Conservation (phyloP, 2,797 vertebrate genomes). For the Syngnathus acus region DNA sequence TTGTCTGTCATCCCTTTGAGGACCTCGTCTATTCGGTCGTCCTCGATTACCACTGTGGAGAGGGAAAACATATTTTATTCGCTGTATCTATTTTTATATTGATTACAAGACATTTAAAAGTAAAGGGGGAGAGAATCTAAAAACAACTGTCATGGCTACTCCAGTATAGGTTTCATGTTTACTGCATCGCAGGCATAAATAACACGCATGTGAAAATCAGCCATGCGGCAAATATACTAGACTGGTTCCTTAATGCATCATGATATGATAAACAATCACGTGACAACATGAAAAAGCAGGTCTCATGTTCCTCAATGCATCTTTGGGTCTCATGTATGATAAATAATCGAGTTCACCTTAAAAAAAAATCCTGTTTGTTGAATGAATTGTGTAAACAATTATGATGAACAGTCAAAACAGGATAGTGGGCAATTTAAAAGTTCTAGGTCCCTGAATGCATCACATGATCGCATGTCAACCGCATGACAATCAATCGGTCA, state of each 20-base stretch:
- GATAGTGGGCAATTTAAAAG: too few relatives aligned
- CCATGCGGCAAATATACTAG: not conserved
- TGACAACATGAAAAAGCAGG: too few relatives aligned
- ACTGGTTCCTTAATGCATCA: not conserved
- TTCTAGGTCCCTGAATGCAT: not conserved
- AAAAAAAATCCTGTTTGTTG: not conserved
- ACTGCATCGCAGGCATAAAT: not conserved
- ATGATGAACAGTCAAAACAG: too few relatives aligned
- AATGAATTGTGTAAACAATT: too few relatives aligned
- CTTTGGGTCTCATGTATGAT: not conserved
- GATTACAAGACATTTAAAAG: not conserved
- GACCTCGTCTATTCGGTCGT: conserved; percentile 98
- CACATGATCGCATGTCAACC: not conserved
- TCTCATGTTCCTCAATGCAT: not conserved
- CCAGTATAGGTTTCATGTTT: not conserved
- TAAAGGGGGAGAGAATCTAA: not conserved
- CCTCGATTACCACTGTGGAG: conserved; percentile 93
- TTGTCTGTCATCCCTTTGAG: conserved; percentile 98
- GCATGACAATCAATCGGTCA: not conserved
- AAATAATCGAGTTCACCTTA: not conserved
- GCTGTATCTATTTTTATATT: not conserved
- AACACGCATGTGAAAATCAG: conserved; percentile 30
- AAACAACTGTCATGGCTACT: conserved; percentile 13
- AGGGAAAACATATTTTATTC: conserved; percentile 14
- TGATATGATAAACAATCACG: not conserved